Evolutionary conservation across 2,797 vertebrate species (phyloP).

Genomic region (Silurus lanzhouensis): DNA sequence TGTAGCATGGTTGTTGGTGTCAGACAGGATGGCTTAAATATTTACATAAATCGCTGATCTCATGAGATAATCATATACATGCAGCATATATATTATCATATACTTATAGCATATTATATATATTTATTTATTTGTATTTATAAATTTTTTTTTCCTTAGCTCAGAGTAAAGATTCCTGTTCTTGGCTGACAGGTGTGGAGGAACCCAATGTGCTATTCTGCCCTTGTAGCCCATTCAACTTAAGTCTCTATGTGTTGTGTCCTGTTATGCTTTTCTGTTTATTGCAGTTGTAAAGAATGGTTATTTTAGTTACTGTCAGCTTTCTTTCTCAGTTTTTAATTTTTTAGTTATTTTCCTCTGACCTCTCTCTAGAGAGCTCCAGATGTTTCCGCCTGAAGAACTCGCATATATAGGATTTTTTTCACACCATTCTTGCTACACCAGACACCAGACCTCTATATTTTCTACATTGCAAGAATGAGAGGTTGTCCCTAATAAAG

Average conservation of each 20-base stretch:
- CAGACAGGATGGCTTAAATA: neutral
- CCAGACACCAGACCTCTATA: neutral
- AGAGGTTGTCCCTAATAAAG: neutral
- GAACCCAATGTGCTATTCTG: neutral
- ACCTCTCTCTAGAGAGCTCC: neutral
- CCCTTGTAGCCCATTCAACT: neutral
- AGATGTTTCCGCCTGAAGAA: neutral
- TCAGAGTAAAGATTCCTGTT: slow-evolving; percentile 1
- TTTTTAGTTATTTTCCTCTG: neutral
- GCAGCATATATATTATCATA: neutral
- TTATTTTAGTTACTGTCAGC: neutral
- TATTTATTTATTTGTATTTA: too few species aligned
- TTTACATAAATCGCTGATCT: neutral
- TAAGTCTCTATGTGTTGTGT: neutral
- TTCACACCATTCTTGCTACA: neutral
- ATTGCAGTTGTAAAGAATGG: neutral
- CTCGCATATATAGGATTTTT: neutral
- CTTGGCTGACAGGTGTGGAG: neutral
- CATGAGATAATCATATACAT: neutral
- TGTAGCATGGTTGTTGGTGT: neutral
- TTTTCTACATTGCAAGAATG: neutral
- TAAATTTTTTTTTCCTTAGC: neutral
- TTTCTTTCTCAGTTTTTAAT: neutral
- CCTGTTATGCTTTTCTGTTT: neutral
- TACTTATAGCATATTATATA: neutral